phyloP scores from a whole-genome alignment of 2,113 vertebrate species.

The Labeo catla region DNA sequence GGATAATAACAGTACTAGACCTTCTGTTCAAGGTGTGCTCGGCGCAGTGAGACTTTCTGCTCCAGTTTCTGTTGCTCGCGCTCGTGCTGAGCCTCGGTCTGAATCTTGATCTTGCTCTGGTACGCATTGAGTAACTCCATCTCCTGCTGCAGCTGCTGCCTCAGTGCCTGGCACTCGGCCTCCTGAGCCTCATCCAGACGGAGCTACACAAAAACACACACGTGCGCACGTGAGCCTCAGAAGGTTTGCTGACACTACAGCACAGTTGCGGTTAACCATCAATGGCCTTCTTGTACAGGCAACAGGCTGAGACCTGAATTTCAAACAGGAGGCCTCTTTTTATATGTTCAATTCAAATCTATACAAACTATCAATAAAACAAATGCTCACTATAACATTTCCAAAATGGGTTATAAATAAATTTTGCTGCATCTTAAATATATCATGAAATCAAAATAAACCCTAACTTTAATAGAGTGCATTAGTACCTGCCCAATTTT shows the following conservation, averaged over 20 bases:
- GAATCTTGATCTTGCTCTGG: slow-evolving; percentile 99
- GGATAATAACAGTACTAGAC: slow-evolving; percentile 63
- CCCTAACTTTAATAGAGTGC: background rate
- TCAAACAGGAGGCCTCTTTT: background rate
- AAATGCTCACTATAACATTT: background rate
- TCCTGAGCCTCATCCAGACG: slow-evolving; percentile 98
- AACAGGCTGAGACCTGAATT: background rate
- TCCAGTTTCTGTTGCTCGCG: slow-evolving; percentile 97
- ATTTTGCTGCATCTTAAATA: background rate
- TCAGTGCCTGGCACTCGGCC: slow-evolving; percentile 97
- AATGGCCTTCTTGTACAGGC: background rate
- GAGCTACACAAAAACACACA: slow-evolving; percentile 76
- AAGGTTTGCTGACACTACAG: background rate
- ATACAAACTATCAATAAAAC: background rate
- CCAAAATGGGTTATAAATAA: background rate
- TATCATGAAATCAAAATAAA: background rate
- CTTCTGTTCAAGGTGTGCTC: slow-evolving; percentile 98
- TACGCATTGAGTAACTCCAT: slow-evolving; percentile 99
- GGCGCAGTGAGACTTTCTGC: slow-evolving; percentile 95
- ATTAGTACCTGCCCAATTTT: background rate
- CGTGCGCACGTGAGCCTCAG: background rate
- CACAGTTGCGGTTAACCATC: background rate
- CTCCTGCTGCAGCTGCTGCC: slow-evolving; percentile 98
- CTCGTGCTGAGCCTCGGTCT: slow-evolving; percentile 98
- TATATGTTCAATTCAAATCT: background rate